Evolutionary conservation across 2,888 invertebrate species (phyloP).

Genomic region (Epinotia nisella): DNA sequence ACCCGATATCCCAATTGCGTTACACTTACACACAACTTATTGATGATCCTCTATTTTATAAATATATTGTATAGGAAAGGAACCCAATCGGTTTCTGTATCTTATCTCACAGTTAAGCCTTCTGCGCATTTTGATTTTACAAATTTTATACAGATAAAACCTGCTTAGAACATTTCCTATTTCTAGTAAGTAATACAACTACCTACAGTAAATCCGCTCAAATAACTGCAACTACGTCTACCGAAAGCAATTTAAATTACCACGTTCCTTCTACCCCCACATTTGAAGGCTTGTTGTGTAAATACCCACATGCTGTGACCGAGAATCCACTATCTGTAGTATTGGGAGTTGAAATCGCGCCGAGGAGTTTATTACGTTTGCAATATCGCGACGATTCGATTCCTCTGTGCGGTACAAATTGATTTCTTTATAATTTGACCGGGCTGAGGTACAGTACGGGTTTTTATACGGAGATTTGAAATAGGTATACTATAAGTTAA

Average conservation of each 20-base stretch:
- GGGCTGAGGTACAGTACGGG: conserved; percentile 13
- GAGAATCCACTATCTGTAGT: conserved; percentile 47
- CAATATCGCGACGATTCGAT: conserved; percentile 66
- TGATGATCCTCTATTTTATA: too few species aligned
- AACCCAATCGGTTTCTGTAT: too few species aligned
- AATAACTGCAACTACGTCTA: neutral
- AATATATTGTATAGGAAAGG: too few species aligned
- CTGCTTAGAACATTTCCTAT: too few species aligned
- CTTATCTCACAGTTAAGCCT: neutral
- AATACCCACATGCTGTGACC: conserved; percentile 41
- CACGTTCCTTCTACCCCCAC: conserved; percentile 33
- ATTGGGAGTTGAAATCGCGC: conserved; percentile 67
- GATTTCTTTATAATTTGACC: conserved; percentile 65
- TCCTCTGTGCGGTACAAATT: conserved; percentile 60
- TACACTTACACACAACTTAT: too few species aligned
- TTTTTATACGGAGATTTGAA: conserved; percentile 12
- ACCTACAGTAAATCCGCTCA: neutral
- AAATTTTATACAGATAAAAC: neutral
- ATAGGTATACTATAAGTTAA: neutral
- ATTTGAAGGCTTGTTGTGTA: conserved; percentile 38
- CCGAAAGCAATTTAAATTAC: conserved; percentile 40
- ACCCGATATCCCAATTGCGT: too few species aligned
- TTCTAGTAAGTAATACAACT: too few species aligned
- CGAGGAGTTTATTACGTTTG: conserved; percentile 71
- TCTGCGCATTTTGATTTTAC: neutral